Evolutionary conservation across 30 jellyfish, hydroid and myxozoan genomes (phyloP), one percentile per base, ranked within the genome.

Genomic region (Turritopsis dohrnii): DNA sequence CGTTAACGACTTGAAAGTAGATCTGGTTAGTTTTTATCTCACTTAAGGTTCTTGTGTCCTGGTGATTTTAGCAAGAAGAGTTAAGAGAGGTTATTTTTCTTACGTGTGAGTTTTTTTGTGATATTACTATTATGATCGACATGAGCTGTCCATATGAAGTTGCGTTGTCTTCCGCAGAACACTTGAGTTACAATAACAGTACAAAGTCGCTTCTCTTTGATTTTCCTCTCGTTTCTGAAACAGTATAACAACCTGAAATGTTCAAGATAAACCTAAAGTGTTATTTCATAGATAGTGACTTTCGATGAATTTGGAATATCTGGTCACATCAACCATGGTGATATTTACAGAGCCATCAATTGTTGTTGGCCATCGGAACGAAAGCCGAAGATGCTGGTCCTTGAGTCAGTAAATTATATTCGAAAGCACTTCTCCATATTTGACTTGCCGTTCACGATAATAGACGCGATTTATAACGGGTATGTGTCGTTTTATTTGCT

Each of bases 251-350:
- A n/a, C n/a, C 13, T 3, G 60, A 3, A 13, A 41, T 41, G 13
- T 3, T 41, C 13, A 5, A 54, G 77, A 72, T 5, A 22, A 23
- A 24, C 19, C 72, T 30, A 23, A 1, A 66, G 77, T 72, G 65
- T 83, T 76, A 21, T 29, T 31, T 22, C 83, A 75, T 83, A 1
- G 85, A 88, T 71, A 74, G 80, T 77, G 27, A 29, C 96, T 17
- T 88, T 88, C 73, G 96, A 88, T 69, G 54, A 21, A 21, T 23
- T 53, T 60, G 96, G 96, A 21, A 82, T 88, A 5, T 88, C 96
- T 21, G 91, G 89, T 52, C 96, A 88, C 76, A 71, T 30, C 31
- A 83, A 88, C 41, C 96, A 88, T 74, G 71, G 31, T 4, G 85
- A 84, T 30, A 83, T 88, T 18, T 54, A 71, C 76, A 52, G 71